phyloP scores from a whole-genome alignment of 2,113 vertebrate genomes.

The Camarhynchus parvulus region DNA sequence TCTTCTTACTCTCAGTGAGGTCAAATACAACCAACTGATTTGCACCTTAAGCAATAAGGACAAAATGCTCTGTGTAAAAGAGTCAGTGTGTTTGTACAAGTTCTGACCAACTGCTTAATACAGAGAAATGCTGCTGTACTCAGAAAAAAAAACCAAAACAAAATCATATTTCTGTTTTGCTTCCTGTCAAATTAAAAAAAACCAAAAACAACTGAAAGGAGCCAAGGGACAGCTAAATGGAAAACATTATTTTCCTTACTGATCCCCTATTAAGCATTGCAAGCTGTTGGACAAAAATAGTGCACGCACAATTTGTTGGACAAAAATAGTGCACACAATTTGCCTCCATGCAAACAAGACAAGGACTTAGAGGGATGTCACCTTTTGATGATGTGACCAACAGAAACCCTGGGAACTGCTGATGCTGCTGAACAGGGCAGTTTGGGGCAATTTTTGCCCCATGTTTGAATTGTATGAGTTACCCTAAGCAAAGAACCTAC shows the following conservation, averaged over 20 bases:
- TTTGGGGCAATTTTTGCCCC: not conserved
- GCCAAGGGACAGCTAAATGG: not conserved
- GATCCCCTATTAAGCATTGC: not conserved
- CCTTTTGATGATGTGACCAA: not conserved
- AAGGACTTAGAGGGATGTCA: not conserved
- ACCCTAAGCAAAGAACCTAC: not conserved
- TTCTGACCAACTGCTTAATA: not conserved
- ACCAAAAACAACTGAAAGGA: not conserved
- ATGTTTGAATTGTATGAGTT: not conserved
- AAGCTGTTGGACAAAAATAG: not conserved
- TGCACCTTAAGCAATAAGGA: not conserved
- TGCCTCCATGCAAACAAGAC: not conserved
- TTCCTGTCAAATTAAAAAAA: not conserved
- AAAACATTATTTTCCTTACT: not conserved
- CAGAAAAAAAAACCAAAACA: not conserved
- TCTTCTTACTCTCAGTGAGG: not conserved
- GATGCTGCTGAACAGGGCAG: not conserved
- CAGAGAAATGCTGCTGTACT: not conserved
- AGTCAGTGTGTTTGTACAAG: not conserved
- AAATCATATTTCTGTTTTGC: not conserved
- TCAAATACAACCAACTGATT: not conserved
- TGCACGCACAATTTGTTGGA: not conserved
- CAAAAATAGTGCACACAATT: not conserved
- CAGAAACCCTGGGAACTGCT: not conserved
- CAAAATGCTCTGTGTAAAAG: not conserved